Evolutionary conservation across 37 sponge, comb jelly and placozoan genomes (phyloP), one percentile per base, ranked within the genome.

Genomic region (Diacarnus erythraeanus): DNA sequence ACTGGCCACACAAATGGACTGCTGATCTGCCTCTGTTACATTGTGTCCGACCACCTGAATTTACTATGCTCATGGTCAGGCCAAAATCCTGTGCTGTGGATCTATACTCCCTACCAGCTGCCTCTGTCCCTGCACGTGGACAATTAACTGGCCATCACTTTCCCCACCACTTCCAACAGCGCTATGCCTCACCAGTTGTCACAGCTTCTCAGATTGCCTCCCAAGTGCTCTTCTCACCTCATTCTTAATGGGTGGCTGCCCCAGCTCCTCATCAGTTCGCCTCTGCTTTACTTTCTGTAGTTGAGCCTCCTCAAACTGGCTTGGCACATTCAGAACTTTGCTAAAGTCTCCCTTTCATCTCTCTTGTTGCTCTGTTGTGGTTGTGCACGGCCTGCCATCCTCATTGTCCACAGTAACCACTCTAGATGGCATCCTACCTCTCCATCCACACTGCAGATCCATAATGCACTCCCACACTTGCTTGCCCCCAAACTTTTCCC

Each of bases 161-260:
- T 75, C 6, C 76, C 76, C 34, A 75, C 76, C 23, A 56, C 59
- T 21, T 75, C 76, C 29, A 75, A 29, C 30, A 75, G 34, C 10
- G 59, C 29, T 57, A 75, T 75, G 12, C 76, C 76, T n/a, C n/a
- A n/a, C n/a, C n/a, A n/a, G n/a, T n/a, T n/a, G n/a, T n/a, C n/a
- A n/a, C n/a, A n/a, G n/a, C n/a, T n/a, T n/a, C n/a, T n/a, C 82
- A 73, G 51, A 41, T 44, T 30, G 82, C 82, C 38, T 81, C 72
- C 34, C 74, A 73, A 72, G 33, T 72, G 64, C 39, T 81, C 65
- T 72, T 9, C 61, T 37, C 27, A 3, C 27, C 23, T 38, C 37
- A 17, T 22, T 2, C 26, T 25, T 27, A 57, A 37, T 37, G 17
- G 35, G 31, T 27, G 59, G 1, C 58, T 57, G 33, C 57, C 80